Base-by-base conservation (phyloP, 2,113 vertebrate species). In the Rostratula benghalensis region DNA sequence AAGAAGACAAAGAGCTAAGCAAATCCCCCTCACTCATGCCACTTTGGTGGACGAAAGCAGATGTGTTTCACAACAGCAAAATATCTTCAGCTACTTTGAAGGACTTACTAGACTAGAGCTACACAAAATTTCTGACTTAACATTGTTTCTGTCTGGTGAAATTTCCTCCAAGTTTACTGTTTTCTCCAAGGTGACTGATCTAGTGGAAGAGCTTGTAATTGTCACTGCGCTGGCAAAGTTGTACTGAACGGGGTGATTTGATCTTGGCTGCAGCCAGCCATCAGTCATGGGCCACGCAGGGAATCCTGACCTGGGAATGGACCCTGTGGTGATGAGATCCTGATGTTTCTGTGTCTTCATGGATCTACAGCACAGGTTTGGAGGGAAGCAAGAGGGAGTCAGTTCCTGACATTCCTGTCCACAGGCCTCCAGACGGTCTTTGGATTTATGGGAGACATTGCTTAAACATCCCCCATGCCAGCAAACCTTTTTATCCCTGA, bases 391-490 rank as follows among this genome's bases (percentile, higher is more conserved):
- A 88, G 33, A 70, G 79, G 79, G 51, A 94, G 64, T 93, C 60
- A 45, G 56, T 78, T 90, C 68, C 87, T 94, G 65, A 60, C 83
- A 83, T 93, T 95, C 90, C 71, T 93, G 30, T 74, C 92, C 39
- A 51, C 76, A 51, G 39, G 35, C 79, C 33, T 83, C 41, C 50
- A 83, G 95, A 46, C 84, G 88, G 76, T 61, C 54, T 83, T 91
- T 94, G 90, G 68, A 96, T 97, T 96, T 94, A 96, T 94, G 92
- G 51, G 41, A 94, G 37, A 56, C n/a, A 54, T 46, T 67, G 68
- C 75, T 95, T 88, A 63, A 74, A 77, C 59, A 91, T 77, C 59
- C 64, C 71, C 50, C 79, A 63, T 65, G 70, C 75, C 63, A 91
- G 71, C 50, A 94, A 91, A 90, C 54, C 28, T 94, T 97, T 95